Conservation (phyloP, 2,113 vertebrate species). For the Dolichotis patagonum region DNA sequence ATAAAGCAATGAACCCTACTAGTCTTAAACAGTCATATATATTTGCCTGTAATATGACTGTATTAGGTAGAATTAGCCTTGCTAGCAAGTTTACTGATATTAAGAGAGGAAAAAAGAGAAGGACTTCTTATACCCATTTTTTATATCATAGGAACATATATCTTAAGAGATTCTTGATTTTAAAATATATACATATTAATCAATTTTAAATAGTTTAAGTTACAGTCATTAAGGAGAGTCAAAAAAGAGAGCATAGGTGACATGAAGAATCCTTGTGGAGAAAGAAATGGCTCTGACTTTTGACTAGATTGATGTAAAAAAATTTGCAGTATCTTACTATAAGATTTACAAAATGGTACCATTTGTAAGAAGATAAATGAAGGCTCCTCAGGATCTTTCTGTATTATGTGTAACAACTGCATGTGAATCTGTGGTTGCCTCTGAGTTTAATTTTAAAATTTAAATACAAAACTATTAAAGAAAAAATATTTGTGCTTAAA, state of each 20-base stretch:
- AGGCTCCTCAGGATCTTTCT: not conserved
- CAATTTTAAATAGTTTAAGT: not conserved
- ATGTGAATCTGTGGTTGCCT: not conserved
- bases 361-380: not conserved
- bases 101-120: not conserved
- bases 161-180: not conserved
- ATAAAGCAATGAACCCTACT: not conserved
- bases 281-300: not conserved
- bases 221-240: not conserved
- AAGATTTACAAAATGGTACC: not conserved
- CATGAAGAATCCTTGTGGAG: not conserved
- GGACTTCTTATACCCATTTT: not conserved
- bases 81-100: not conserved
- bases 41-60: not conserved
- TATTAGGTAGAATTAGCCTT: slow-evolving; percentile 13
- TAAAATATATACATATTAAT: not conserved
- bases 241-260: not conserved
- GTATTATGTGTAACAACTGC: not conserved
- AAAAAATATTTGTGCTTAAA: not conserved
- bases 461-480: not conserved
- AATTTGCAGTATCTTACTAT: not conserved
- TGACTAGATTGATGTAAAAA: not conserved
- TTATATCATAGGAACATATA: not conserved
- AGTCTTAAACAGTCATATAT: not conserved
- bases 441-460: not conserved